Percentiles rank a stretch among this genome's conserved stretches.
Evolutionary conservation across 2,888 invertebrate genomes (phyloP).

Genomic region (Dasysyrphus tricinctus): DNA sequence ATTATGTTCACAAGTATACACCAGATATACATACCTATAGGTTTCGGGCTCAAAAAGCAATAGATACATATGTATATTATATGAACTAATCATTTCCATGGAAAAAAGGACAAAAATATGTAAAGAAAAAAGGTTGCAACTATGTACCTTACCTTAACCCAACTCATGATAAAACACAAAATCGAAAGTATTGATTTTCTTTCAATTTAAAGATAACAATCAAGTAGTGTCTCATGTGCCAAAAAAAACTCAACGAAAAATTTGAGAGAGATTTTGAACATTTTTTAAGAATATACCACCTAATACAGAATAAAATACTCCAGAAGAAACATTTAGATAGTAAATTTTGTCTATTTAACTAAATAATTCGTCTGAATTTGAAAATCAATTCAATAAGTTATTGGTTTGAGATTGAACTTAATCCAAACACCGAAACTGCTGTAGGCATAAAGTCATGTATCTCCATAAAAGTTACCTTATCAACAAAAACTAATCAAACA

Average conservation of each 20-base stretch:
- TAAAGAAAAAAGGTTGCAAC: background rate
- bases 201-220: background rate
- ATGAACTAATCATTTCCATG: background rate
- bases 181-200: background rate
- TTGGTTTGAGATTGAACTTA: too few relatives aligned
- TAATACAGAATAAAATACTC: too few relatives aligned
- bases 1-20: background rate
- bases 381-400: too few relatives aligned
- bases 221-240: background rate
- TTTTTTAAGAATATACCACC: too few relatives aligned
- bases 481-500: background rate
- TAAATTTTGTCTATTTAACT: too few relatives aligned
- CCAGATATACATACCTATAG: background rate
- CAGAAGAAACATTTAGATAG: too few relatives aligned
- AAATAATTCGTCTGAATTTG: too few relatives aligned
- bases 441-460: background rate
- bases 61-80: background rate
- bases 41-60: background rate
- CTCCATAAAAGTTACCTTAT: background rate
- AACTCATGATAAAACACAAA: background rate
- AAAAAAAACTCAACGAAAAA: constrained; percentile 1
- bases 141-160: background rate
- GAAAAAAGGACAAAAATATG: background rate
- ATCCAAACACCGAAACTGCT: background rate
- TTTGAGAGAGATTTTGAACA: background rate